Evolutionary conservation across 2,113 vertebrate species (phyloP), one percentile per base, ranked within the genome.

Genomic region (Chlamydotis undulata): DNA sequence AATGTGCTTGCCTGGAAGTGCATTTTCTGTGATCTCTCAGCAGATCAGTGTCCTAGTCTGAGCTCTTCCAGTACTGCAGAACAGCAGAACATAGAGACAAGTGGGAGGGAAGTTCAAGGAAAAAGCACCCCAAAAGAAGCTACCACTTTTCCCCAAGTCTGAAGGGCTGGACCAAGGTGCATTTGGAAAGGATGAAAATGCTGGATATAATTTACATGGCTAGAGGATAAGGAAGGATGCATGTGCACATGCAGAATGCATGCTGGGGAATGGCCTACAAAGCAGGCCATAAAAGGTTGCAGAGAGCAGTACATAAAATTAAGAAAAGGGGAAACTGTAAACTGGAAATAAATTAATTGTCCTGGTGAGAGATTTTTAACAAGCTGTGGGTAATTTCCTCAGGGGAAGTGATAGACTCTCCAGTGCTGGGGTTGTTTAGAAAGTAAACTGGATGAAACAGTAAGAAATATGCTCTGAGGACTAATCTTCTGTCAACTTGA

Each of bases 401-500:
- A 60, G 75, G 37, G 31, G 43, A 82, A 45, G 29, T 9, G 8
- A 70, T 56, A 61, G 79, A 39, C 31, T 65, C 23, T 50, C 39
- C 23, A 19, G 63, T 86, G 41, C 33, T 67, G 43, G 14, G 21
- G 9, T 61, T 93, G 70, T 90, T 95, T 61, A 61, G 73, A 57
- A 87, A 68, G 63, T 73, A 70, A 90, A 81, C 56, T 88, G 55
- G 47, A 78, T 5, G 3, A 90, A 96, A 41, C 22, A 35, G 52
- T 77, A 81, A 88, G 77, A 89, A 95, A 92, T 56, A 69, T 24
- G 39, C n/a, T 83, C 55, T 14, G 81, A 84, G 75, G 93, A 49
- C 65, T 90, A 78, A 83, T 81, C 37, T 88, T 88, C 71, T 78
- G 56, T 80, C 90, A 83, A 6, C 26, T 60, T 80, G 68, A 78